Percentiles rank a stretch among this genome's conserved stretches.
phyloP scores from a whole-genome alignment of 2,888 invertebrate species.

The Mechanitis messenoides region DNA sequence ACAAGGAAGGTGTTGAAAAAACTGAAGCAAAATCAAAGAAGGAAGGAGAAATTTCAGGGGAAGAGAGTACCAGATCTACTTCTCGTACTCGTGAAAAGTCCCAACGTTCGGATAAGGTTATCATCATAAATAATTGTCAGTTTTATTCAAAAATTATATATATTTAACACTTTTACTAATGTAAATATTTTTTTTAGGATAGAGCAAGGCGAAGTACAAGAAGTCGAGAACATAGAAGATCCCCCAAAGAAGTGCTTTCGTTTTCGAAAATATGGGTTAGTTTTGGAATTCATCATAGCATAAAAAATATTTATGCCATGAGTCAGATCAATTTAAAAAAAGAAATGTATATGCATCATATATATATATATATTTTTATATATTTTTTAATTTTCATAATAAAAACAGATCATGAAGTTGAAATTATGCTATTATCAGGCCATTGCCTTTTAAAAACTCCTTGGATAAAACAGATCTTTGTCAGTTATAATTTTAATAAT shows the following conservation, averaged over 20 bases:
- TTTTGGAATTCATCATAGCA: conserved; percentile 18
- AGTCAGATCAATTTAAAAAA: no score
- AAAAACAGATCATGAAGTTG: no score
- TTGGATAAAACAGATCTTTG: no score
- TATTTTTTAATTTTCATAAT: no score
- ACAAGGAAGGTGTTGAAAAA: conserved; percentile 54
- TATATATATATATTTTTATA: no score
- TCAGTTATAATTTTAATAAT: no score
- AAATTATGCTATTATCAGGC: no score
- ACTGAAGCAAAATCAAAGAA: conserved; percentile 55
- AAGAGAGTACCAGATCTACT: conserved; percentile 53
- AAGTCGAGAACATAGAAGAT: conserved; percentile 70
- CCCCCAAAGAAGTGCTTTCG: conserved; percentile 81
- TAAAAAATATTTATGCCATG: no score
- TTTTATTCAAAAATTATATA: neutral
- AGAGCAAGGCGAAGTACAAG: conserved; percentile 60
- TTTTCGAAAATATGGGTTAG: conserved; percentile 87
- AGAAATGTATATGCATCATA: conserved; percentile 78
- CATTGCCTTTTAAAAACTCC: no score
- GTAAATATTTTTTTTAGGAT: conserved; percentile 36
- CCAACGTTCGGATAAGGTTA: conserved; percentile 71
- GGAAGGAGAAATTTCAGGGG: conserved; percentile 63
- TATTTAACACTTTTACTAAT: conserved; percentile 2
- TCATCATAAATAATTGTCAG: conserved; percentile 13
- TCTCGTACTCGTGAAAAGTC: conserved; percentile 62